phyloP scores from a whole-genome alignment of 1,140 invertebrate species.

The Bathynomus jamesi region DNA sequence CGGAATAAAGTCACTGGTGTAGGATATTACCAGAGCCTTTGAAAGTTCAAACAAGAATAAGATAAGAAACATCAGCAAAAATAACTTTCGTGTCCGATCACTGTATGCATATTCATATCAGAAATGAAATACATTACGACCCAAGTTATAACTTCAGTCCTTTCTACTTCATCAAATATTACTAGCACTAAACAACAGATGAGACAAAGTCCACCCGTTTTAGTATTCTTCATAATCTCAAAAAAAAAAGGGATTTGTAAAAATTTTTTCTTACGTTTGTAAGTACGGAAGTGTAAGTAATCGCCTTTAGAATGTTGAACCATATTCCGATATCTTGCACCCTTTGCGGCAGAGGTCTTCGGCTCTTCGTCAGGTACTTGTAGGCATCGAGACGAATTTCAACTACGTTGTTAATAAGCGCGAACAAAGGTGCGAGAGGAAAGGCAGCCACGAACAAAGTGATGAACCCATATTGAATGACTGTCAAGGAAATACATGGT shows the following conservation, averaged over 20 bases:
- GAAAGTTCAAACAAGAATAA: background rate
- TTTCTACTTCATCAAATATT: too few relatives aligned
- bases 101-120: too few relatives aligned
- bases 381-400: conserved; percentile 84
- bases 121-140: too few relatives aligned
- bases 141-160: too few relatives aligned
- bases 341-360: conserved; percentile 74
- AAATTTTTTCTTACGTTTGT: conserved; percentile 75
- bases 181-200: too few relatives aligned
- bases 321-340: conserved; percentile 88
- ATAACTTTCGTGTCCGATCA: too few relatives aligned
- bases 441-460: conserved; percentile 85
- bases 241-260: background rate
- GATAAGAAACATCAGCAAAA: too few relatives aligned
- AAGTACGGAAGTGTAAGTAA: conserved; percentile 79
- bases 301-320: conserved; percentile 73
- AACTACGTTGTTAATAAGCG: conserved; percentile 76
- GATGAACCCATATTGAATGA: conserved; percentile 83
- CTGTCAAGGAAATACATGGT: too few relatives aligned
- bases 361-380: conserved; percentile 79
- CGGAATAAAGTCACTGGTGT: conserved; percentile 86
- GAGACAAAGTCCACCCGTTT: too few relatives aligned
- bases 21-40: conserved; percentile 85
- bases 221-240: background rate
- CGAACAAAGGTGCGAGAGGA: conserved; percentile 77